These are phyloP conservation scores for Helarctos malayanus DNA, from an alignment of 2,797 vertebrate genomes.

Conservation along the genomic window DNA sequence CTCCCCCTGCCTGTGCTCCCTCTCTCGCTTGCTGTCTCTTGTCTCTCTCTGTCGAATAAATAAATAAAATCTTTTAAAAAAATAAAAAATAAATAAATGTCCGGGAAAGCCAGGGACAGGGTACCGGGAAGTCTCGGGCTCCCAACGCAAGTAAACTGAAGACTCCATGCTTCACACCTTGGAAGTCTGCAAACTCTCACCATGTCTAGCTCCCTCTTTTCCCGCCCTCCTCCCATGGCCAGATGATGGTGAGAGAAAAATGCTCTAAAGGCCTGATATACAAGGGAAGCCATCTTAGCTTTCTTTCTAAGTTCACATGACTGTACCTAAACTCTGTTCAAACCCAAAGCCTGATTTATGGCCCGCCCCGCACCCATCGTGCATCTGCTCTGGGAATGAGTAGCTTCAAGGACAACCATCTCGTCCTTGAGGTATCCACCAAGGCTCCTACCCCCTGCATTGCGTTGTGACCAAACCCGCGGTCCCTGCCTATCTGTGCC, in stretches of 20 bases:
- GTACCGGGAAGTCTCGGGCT: rapidly evolving
- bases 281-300: background rate
- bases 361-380: background rate
- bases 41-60: too few relatives aligned
- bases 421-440: background rate
- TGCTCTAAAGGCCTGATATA: background rate
- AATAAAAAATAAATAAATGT: background rate
- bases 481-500: background rate
- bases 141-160: background rate
- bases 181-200: background rate
- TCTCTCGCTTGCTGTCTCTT: too few relatives aligned
- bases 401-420: background rate
- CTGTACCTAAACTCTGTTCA: background rate
- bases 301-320: background rate
- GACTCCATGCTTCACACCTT: rapidly evolving
- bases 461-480: background rate
- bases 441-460: background rate
- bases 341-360: background rate
- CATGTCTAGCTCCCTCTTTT: rapidly evolving
- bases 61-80: too few relatives aligned
- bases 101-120: background rate
- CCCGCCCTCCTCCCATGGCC: background rate
- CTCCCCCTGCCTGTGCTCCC: too few relatives aligned
- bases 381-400: background rate
- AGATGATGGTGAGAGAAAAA: background rate